Conservation (phyloP, 2,888 invertebrate genomes). For the Vandiemenella viatica region DNA sequence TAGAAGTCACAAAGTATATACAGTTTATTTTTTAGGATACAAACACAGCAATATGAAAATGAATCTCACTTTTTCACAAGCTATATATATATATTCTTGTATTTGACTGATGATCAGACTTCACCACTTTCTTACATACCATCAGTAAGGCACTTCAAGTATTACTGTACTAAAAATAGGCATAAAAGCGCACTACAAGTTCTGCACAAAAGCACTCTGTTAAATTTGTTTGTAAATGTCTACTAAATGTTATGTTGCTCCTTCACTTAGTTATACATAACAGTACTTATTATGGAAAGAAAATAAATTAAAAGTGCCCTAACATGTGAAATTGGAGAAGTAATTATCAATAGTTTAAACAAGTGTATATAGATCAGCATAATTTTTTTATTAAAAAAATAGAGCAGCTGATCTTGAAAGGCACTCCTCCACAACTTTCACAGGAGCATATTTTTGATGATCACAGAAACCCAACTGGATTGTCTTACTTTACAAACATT, state of each 20-base stretch:
- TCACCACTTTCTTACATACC: not conserved
- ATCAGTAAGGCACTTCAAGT: not conserved
- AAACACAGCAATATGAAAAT: no score
- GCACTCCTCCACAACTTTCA: not conserved
- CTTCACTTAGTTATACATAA: no score
- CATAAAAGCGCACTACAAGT: no score
- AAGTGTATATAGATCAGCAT: not conserved
- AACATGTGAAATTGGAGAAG: not conserved
- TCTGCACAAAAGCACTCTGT: no score
- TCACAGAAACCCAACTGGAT: not conserved
- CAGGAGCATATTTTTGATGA: no score
- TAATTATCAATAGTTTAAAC: not conserved
- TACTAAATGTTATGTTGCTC: no score
- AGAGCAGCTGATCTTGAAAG: not conserved
- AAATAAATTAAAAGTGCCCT: not conserved
- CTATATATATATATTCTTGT: no score
- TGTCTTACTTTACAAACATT: not conserved
- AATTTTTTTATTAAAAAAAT: not conserved
- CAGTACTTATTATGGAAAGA: not conserved
- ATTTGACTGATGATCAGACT: not conserved
- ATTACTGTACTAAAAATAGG: no score
- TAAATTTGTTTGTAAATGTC: no score
- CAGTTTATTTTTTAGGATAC: no score
- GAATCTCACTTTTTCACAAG: no score
- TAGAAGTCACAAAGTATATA: no score